Evolutionary conservation across 2,113 vertebrate genomes (phyloP).

Genomic region (Heterochromis multidens): DNA sequence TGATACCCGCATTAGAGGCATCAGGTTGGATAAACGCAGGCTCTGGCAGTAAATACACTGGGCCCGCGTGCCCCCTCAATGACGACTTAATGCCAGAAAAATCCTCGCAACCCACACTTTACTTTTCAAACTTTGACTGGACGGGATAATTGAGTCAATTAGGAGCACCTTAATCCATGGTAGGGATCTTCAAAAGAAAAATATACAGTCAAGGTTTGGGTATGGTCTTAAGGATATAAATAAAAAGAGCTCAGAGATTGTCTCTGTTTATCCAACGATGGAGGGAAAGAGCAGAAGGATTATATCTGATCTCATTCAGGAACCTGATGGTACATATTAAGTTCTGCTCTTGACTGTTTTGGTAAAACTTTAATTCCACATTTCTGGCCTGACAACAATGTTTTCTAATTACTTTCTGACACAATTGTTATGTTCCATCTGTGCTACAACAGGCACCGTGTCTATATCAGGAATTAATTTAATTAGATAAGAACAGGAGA

Average conservation of each 20-base stretch:
- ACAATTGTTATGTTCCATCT: background rate
- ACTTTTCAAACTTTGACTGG: constrained; percentile 66
- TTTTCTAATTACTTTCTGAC: constrained; percentile 30
- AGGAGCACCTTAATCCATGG: constrained; percentile 60
- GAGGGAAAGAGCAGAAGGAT: constrained; percentile 56
- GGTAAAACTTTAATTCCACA: constrained; percentile 47
- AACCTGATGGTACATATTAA: constrained; percentile 55
- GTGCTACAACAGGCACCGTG: background rate
- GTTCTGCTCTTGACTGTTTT: constrained; percentile 12
- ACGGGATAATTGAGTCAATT: constrained; percentile 71
- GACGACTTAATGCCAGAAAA: constrained; percentile 68
- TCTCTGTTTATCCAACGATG: constrained; percentile 65
- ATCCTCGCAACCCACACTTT: constrained; percentile 60
- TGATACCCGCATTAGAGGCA: constrained; percentile 72
- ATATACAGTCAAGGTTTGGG: constrained; percentile 63
- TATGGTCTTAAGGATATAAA: constrained; percentile 64
- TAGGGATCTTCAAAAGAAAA: constrained; percentile 70
- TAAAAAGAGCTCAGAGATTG: constrained; percentile 58
- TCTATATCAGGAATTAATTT: background rate
- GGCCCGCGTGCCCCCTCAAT: constrained; percentile 42
- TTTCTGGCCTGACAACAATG: background rate
- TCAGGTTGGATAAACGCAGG: constrained; percentile 63
- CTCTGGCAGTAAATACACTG: constrained; percentile 62
- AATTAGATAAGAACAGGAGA: constrained; percentile 19
- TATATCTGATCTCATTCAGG: constrained; percentile 46